Conservation (phyloP, 1,140 invertebrate genomes). For the Drosophila bocqueti region DNA sequence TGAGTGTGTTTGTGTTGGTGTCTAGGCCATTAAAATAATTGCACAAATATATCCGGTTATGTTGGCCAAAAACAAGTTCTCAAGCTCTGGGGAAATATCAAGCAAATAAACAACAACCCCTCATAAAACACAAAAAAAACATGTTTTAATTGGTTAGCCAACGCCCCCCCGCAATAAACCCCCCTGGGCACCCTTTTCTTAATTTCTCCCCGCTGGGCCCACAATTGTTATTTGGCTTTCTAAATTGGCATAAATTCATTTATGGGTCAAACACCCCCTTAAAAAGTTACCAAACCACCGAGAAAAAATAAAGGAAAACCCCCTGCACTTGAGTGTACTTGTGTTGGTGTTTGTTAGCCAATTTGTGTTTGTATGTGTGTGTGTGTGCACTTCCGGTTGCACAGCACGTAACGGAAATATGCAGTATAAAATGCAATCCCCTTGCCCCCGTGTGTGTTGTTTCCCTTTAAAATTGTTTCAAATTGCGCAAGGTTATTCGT, state of each 20-base stretch:
- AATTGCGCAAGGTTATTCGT: constrained; percentile 43
- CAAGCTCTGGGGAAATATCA: constrained; percentile 13
- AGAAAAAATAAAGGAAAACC: constrained; percentile 8
- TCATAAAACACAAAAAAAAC: constrained; percentile 14
- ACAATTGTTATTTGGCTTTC: constrained; percentile 42
- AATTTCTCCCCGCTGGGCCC: constrained; percentile 12
- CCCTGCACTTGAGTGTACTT: constrained; percentile 29
- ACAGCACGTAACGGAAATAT: constrained; percentile 54
- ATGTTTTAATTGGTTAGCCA: constrained; percentile 56
- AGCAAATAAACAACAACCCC: constrained; percentile 47
- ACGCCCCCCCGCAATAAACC: constrained; percentile 15
- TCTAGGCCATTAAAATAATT: constrained; percentile 55
- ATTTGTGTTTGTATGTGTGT: constrained; percentile 41
- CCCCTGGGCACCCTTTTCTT: constrained; percentile 1
- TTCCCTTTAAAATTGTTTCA: constrained; percentile 10
- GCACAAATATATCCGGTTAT: constrained; percentile 53
- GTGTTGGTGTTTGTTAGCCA: constrained; percentile 24
- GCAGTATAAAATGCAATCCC: constrained; percentile 24
- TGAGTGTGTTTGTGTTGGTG: constrained; percentile 19
- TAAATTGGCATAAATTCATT: constrained; percentile 75
- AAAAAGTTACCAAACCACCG: constrained; percentile 39
- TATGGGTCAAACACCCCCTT: constrained; percentile 74
- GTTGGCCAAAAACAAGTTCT: constrained; percentile 15
- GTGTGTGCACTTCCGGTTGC: constrained; percentile 62
- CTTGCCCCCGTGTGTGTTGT: not conserved